Evolutionary conservation across 2,888 invertebrate species (phyloP), one percentile per base, ranked within the genome.

Genomic region (Drosophila seclusa): DNA sequence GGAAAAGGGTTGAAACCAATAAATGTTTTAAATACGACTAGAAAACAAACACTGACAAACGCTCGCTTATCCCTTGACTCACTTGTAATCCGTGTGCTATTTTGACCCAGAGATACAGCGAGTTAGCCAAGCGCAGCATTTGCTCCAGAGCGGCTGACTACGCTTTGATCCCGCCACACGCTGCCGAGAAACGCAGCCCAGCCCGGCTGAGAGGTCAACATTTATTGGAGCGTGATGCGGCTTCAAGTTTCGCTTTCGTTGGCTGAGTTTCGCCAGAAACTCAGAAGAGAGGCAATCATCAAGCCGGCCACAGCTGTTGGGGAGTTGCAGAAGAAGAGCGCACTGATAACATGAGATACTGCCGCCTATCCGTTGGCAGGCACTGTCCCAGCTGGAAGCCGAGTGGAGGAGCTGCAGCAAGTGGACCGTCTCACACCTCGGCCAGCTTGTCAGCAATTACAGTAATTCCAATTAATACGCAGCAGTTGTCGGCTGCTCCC

Each of bases 401-500:
- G 21, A n/a, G 16, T 42, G 3, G 18, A 2, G 36, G 13, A 55
- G 24, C 32, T 24, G 32, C 31, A 18, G 24, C 42, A 62, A 40
- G 65, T 68, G 73, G 50, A 76, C 18, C 48, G 54, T 21, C 82
- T 82, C 77, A 82, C 83, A 82, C 83, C 74, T 82, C 67, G 67
- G 52, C 54, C 70, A 64, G 70, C 74, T 82, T 80, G 78, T 78
- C 73, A 76, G 73, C 83, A 83, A 84, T 84, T 83, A 74, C 74
- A 78, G 82, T 87, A 82, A 82, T 85, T 87, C 80, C 87, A 87
- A 87, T 83, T 89, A 89, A 88, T 88, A 88, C 79, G 77, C 73
- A 72, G 80, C 67, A 80, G 83, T 63, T 64, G 68, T 72, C 60
- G 59, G 57, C 68, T 29, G n/a, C 21, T 24, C 42, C 57, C 42